phyloP scores from a whole-genome alignment of 2,797 vertebrate genomes.

The Argyrosomus regius region DNA sequence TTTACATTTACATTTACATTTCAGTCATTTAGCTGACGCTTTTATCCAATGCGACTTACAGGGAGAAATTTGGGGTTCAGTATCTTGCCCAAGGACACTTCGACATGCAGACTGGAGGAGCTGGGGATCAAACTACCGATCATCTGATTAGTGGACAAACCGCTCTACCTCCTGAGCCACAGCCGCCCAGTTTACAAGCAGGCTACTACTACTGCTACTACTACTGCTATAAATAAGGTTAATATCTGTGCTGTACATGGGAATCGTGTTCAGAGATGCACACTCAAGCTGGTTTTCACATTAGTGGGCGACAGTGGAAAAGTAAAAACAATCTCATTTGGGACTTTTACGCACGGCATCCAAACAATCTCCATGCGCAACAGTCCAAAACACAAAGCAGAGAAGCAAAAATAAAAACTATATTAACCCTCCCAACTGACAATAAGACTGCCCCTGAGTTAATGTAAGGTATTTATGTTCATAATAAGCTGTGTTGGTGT shows the following conservation, averaged over 20 bases:
- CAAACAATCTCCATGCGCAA: slow-evolving; percentile 51
- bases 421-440: background rate
- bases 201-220: no score
- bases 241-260: background rate
- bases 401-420: background rate
- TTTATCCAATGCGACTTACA: no score
- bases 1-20: background rate
- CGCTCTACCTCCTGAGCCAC: no score
- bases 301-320: slow-evolving; percentile 59
- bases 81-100: no score
- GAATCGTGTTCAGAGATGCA: background rate
- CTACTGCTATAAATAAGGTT: background rate
- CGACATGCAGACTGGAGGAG: no score
- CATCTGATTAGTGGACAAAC: no score
- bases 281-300: slow-evolving; percentile 60
- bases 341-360: slow-evolving; percentile 41
- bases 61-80: no score
- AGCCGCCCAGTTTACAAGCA: background rate
- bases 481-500: background rate
- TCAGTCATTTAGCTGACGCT: no score
- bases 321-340: slow-evolving; percentile 42
- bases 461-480: background rate
- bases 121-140: no score
- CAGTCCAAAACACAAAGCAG: slow-evolving; percentile 29
- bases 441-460: background rate